Evolutionary conservation across 2,113 vertebrate genomes (phyloP).

Genomic region (Phoenicopterus ruber): DNA sequence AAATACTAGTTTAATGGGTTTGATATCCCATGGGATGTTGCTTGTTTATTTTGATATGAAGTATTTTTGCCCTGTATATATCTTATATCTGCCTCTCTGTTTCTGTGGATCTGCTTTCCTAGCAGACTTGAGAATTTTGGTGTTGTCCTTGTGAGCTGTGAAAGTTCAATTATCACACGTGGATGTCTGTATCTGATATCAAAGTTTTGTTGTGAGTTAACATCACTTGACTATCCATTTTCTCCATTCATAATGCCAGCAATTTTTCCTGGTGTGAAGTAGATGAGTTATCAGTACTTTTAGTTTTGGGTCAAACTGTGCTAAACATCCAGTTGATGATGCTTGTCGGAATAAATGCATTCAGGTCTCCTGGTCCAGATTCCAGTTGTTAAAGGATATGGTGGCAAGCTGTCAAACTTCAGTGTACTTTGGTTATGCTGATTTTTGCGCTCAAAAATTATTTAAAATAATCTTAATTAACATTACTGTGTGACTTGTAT

Average conservation of each 20-base stretch:
- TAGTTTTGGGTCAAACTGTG: too few relatives aligned
- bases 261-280: too few relatives aligned
- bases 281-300: too few relatives aligned
- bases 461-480: background rate
- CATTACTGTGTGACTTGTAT: background rate
- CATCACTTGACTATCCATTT: background rate
- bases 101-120: background rate
- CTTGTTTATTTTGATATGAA: background rate
- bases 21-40: background rate
- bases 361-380: background rate
- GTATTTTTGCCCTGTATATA: background rate
- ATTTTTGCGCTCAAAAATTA: background rate
- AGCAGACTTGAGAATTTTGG: background rate
- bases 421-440: background rate
- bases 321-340: too few relatives aligned
- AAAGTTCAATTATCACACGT: fast-evolving
- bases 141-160: background rate
- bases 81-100: background rate
- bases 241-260: too few relatives aligned
- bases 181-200: background rate
- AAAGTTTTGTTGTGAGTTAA: background rate
- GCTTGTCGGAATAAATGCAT: too few relatives aligned
- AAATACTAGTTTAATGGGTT: background rate
- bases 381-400: background rate
- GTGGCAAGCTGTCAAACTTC: background rate